phyloP scores from a whole-genome alignment of 2,888 invertebrate genomes.

The Tetropium fuscum region DNA sequence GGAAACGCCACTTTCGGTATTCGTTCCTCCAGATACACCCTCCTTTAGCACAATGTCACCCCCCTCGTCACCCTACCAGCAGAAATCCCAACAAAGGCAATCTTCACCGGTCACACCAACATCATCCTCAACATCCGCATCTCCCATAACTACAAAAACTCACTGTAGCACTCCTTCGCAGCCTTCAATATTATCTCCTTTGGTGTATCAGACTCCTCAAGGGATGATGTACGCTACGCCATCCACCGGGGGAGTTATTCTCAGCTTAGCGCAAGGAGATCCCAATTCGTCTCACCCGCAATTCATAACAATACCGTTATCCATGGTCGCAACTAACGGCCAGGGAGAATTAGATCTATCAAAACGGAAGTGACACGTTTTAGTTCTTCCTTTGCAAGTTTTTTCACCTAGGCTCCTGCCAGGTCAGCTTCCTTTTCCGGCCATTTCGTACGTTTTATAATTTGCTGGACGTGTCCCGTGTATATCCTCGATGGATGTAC shows the following conservation, averaged over 20 bases:
- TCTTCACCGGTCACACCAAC: slow-evolving; percentile 33
- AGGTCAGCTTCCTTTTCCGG: slow-evolving; percentile 48
- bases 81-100: slow-evolving; percentile 36
- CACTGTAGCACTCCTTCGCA: slow-evolving; percentile 36
- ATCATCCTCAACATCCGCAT: slow-evolving; percentile 27
- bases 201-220: slow-evolving; percentile 66
- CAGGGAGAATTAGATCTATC: slow-evolving; percentile 63
- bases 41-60: slow-evolving; percentile 49
- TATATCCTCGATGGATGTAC: slow-evolving; percentile 12
- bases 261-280: slow-evolving; percentile 62
- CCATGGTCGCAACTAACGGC: slow-evolving; percentile 69
- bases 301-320: slow-evolving; percentile 79
- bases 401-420: slow-evolving; percentile 20
- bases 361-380: slow-evolving; percentile 51
- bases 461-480: background rate
- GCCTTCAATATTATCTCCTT: slow-evolving; percentile 54
- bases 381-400: slow-evolving; percentile 18
- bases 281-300: slow-evolving; percentile 69
- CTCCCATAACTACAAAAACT: slow-evolving; percentile 43
- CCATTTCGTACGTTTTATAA: slow-evolving; percentile 24
- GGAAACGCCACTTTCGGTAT: slow-evolving; percentile 46
- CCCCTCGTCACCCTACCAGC: slow-evolving; percentile 43
- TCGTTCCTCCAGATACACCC: slow-evolving; percentile 47
- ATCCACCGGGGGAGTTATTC: slow-evolving; percentile 65
- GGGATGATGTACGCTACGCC: slow-evolving; percentile 67